phyloP scores from a whole-genome alignment of 2,797 vertebrate genomes.

The Pseudochromis fuscus region DNA sequence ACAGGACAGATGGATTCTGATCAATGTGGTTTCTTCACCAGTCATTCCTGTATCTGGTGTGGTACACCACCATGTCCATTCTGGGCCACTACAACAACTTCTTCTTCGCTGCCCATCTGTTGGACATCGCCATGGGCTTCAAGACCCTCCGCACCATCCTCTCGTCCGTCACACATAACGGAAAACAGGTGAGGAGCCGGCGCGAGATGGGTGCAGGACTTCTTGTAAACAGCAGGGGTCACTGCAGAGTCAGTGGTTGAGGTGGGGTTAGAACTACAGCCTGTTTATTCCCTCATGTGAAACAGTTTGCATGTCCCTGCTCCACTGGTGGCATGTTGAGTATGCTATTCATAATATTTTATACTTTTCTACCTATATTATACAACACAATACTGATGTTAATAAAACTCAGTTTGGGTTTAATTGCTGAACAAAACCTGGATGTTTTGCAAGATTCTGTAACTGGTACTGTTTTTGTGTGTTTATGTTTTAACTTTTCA shows the following conservation, averaged over 20 bases:
- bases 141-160: conserved; percentile 97
- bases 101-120: conserved; percentile 97
- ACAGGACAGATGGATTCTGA: conserved; percentile 7
- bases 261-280: background rate
- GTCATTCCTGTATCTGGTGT: conserved; percentile 97
- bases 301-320: background rate
- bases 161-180: conserved; percentile 99
- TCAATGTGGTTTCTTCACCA: conserved; percentile 63
- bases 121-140: conserved; percentile 99
- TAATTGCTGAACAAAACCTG: background rate
- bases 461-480: background rate
- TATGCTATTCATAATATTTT: conserved; percentile 1
- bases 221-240: conserved; percentile 61
- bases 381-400: background rate
- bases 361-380: background rate
- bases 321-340: conserved; percentile 21
- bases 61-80: conserved; percentile 99
- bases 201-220: conserved; percentile 17
- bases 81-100: conserved; percentile 99
- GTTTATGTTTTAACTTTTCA: background rate
- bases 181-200: conserved; percentile 91
- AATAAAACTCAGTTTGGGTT: background rate
- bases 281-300: conserved; percentile 1
- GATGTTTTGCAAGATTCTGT: no score
- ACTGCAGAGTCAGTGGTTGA: conserved; percentile 39